Base-by-base conservation (phyloP, 2,888 invertebrate species). In the Troides oblongomaculatus region DNA sequence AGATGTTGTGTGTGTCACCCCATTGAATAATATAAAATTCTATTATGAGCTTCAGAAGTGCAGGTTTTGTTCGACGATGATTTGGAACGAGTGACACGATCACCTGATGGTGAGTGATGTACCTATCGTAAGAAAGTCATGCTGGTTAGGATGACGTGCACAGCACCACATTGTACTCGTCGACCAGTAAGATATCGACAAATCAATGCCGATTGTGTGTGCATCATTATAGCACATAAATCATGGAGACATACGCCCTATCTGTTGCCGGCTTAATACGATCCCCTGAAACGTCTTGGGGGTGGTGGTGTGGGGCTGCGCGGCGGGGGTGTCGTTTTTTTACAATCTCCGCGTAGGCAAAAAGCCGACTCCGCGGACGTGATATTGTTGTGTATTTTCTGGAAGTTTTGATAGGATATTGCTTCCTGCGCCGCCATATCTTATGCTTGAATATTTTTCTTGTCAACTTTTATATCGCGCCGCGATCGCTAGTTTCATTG, bases 241-340 rank as follows among this genome's bases (percentile, higher is more conserved):
- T 91, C 91, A 91, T 86, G 78, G 84, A 83, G 89, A 90, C 90
- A 89, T 87, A 89, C 88, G 88, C 89, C 90, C 89, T 90, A 90
- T 91, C 90, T 89, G 89, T 90, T 90, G 89, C 88, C 87, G 83
- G 90, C 88, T 90, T 91, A 91, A 91, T 91, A 89, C 88, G 89
- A 88, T 87, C 87, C 86, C 81, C 80, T 79, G 81, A 84, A 85
- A 73, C 78, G 80, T 79, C 78, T 81, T 71, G 72, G 5, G 70
- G 76, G 74, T 71, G 75, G 46, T 12, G 46, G 46, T 63, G 62
- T 25, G 63, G 23, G 68, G 72, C 70, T 43, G 43, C 1, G 46
- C 14, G 46, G 74, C 60, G 80, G 81, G 77, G 72, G 61, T 73
- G 71, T 74, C 78, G 79, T 80, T 82, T 84, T 86, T 84, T 80